Conservation (phyloP, 2,888 invertebrate species). For the Heteropelma amictum region DNA sequence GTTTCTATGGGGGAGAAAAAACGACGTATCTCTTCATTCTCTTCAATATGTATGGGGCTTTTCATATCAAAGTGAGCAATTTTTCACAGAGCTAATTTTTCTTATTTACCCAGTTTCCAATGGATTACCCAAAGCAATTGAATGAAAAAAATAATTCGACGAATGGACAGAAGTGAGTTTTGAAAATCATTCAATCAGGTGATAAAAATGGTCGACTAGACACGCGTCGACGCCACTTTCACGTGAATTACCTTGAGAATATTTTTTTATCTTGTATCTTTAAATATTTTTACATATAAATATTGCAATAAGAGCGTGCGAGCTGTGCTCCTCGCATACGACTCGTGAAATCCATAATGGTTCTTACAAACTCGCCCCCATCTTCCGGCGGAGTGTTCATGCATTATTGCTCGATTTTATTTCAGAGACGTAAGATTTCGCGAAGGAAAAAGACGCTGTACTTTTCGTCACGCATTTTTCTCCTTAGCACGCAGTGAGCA, state of each 20-base stretch:
- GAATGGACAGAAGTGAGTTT: not conserved
- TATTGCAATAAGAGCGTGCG: conserved; percentile 9
- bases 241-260: not conserved
- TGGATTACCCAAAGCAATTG: not conserved
- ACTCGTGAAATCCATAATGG: conserved; percentile 63
- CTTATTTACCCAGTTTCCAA: not conserved
- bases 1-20: not conserved
- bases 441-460: not conserved
- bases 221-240: not conserved
- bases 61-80: not conserved
- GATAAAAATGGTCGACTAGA: not conserved
- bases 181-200: not conserved
- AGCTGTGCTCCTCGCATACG: conserved; percentile 54
- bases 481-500: conserved; percentile 28
- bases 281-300: not conserved
- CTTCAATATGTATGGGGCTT: not conserved
- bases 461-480: conserved; percentile 28
- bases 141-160: not conserved
- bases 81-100: not conserved
- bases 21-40: conserved; percentile 11
- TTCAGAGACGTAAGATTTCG: conserved; percentile 45
- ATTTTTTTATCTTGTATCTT: not conserved
- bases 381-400: conserved; percentile 48
- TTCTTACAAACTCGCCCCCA: conserved; percentile 58
- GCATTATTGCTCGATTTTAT: conserved; percentile 59